These are phyloP conservation scores for Gulo gulo DNA, from an alignment of 2,113 vertebrate genomes.

Conservation along the genomic window DNA sequence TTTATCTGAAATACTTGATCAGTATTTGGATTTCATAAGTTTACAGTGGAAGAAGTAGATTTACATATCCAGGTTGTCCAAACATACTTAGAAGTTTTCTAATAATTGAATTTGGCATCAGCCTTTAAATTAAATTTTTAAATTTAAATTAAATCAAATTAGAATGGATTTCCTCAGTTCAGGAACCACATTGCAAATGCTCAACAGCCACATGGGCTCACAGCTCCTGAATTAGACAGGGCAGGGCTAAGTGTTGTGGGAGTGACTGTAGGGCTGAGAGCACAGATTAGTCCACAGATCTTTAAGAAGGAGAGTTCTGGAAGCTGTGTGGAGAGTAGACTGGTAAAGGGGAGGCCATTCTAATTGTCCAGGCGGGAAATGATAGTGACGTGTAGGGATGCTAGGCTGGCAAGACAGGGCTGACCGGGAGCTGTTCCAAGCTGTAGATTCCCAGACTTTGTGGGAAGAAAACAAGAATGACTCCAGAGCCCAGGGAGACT, in stretches of 20 bases:
- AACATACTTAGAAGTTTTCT: neutral
- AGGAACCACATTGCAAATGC: neutral
- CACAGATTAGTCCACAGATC: no score
- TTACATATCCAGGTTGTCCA: neutral
- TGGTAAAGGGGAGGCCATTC: neutral
- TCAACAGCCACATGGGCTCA: neutral
- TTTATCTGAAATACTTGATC: neutral
- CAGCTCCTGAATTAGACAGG: neutral
- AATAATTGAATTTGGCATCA: neutral
- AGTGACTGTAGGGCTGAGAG: neutral
- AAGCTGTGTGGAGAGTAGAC: neutral
- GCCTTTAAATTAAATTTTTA: neutral
- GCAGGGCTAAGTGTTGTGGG: neutral
- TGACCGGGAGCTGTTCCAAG: no score
- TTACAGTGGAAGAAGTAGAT: neutral
- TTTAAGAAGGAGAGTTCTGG: neutral
- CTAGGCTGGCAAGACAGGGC: neutral
- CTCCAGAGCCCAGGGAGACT: accelerated
- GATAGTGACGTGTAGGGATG: no score
- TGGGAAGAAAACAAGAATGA: neutral
- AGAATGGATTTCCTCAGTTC: neutral
- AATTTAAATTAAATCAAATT: neutral
- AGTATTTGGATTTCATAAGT: neutral
- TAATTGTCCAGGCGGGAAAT: neutral
- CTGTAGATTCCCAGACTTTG: neutral